These are phyloP conservation scores for Halictus quadricinctus DNA, from an alignment of 2,888 invertebrate genomes.

Conservation along the genomic window DNA sequence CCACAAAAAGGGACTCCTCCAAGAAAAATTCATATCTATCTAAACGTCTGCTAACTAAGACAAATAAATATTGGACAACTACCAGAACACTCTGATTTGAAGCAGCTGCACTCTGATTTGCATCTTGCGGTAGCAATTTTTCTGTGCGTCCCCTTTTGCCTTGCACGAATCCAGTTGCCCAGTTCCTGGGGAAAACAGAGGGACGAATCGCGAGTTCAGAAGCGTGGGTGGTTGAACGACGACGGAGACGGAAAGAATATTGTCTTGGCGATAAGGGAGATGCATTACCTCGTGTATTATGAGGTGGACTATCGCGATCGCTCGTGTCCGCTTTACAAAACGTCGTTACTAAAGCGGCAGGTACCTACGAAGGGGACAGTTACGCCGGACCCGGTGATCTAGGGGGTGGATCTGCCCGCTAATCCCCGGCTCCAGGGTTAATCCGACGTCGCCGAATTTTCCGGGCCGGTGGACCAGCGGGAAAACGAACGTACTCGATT, in stretches of 20 bases:
- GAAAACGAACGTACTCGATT: constrained; percentile 26
- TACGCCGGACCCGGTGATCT: constrained; percentile 37
- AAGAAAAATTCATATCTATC: no score
- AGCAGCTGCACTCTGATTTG: no score
- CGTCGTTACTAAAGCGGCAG: constrained; percentile 44
- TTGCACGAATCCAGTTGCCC: neutral
- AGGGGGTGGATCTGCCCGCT: constrained; percentile 42
- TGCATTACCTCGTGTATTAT: neutral
- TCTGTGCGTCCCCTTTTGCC: no score
- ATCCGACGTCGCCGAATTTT: constrained; percentile 54
- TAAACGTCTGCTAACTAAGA: no score
- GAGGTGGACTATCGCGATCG: constrained; percentile 29
- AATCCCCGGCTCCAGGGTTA: constrained; percentile 51
- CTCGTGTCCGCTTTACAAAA: constrained; percentile 46
- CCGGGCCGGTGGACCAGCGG: constrained; percentile 22
- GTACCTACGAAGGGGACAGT: constrained; percentile 14
- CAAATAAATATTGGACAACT: no score
- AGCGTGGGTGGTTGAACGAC: neutral
- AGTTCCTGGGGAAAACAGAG: neutral
- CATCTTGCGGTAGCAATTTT: no score
- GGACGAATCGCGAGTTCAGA: neutral
- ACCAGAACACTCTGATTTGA: no score
- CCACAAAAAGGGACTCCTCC: no score
- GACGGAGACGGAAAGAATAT: neutral
- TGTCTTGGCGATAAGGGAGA: neutral